phyloP scores from a whole-genome alignment of 2,888 invertebrate species.

The Heliconius cydno region DNA sequence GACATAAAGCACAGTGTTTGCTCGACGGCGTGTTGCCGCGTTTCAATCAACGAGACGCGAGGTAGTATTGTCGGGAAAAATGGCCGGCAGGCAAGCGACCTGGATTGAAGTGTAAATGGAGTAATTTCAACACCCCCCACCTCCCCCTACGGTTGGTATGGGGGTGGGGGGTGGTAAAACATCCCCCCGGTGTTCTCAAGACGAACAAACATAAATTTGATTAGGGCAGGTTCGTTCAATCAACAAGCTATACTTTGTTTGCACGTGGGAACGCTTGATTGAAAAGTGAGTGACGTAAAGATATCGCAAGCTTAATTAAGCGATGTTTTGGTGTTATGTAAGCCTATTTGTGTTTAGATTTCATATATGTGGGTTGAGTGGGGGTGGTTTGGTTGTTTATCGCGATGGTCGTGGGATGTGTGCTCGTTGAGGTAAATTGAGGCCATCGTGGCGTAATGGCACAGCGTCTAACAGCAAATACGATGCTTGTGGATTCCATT shows the following conservation, averaged over 20 bases:
- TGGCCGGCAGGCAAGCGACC: constrained; percentile 78
- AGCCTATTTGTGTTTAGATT: background rate
- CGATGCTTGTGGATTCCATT: no score
- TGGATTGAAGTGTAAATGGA: constrained; percentile 82
- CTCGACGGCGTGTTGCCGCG: constrained; percentile 39
- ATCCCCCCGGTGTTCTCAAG: constrained; percentile 56
- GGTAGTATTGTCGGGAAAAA: constrained; percentile 66
- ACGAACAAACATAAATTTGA: constrained; percentile 80
- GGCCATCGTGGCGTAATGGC: no score
- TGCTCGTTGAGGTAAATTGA: background rate
- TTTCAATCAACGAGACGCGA: constrained; percentile 51
- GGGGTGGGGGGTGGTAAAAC: constrained; percentile 50
- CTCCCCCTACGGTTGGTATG: constrained; percentile 36
- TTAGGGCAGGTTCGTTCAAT: constrained; percentile 78
- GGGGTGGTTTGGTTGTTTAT: background rate
- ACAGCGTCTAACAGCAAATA: no score
- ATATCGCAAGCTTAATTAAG: constrained; percentile 34
- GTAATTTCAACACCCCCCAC: constrained; percentile 62
- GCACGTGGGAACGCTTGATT: constrained; percentile 60
- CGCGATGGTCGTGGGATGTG: background rate
- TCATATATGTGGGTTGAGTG: background rate
- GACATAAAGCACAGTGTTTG: constrained; percentile 43
- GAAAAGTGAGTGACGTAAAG: constrained; percentile 50
- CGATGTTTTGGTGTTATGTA: constrained; percentile 20
- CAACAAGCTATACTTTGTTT: constrained; percentile 69